phyloP scores from a whole-genome alignment of 2,113 vertebrate genomes.

The Entelurus aequoreus region DNA sequence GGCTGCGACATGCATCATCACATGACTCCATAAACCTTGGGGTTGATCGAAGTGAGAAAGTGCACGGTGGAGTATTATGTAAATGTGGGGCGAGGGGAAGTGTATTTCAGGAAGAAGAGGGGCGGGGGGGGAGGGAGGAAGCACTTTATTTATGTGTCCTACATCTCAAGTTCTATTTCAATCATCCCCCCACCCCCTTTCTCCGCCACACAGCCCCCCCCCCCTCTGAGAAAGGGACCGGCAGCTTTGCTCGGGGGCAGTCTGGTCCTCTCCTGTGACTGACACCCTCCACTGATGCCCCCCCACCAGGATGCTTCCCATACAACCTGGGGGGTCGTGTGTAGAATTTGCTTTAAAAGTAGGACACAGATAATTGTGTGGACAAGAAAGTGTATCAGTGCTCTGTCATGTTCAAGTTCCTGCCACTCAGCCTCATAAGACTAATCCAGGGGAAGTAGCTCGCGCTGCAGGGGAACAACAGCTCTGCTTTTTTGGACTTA shows the following conservation, averaged over 20 bases:
- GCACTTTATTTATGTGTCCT: constrained; percentile 61
- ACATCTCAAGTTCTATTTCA: constrained; percentile 68
- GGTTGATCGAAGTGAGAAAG: constrained; percentile 45
- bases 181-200: constrained; percentile 33
- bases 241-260: constrained; percentile 59
- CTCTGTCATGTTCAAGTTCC: constrained; percentile 64
- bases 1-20: constrained; percentile 29
- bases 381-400: constrained; percentile 68
- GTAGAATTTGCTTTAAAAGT: constrained; percentile 71
- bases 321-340: constrained; percentile 60
- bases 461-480: constrained; percentile 34
- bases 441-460: constrained; percentile 59
- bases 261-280: constrained; percentile 67
- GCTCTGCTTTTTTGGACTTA: constrained; percentile 51
- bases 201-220: background rate
- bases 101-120: constrained; percentile 40
- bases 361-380: constrained; percentile 70
- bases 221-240: constrained; percentile 49
- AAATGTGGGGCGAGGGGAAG: constrained; percentile 47
- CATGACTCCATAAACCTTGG: constrained; percentile 46
- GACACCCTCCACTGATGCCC: constrained; percentile 56
- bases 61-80: constrained; percentile 55
- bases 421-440: constrained; percentile 61
- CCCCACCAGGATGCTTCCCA: constrained; percentile 54
- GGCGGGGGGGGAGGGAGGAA: constrained; percentile 36